A percentile compares a stretch with the other conserved stretches of the same genome.
These are phyloP conservation scores for Borostomias antarcticus DNA, from an alignment of 2,797 vertebrate species.

Conservation along the genomic window DNA sequence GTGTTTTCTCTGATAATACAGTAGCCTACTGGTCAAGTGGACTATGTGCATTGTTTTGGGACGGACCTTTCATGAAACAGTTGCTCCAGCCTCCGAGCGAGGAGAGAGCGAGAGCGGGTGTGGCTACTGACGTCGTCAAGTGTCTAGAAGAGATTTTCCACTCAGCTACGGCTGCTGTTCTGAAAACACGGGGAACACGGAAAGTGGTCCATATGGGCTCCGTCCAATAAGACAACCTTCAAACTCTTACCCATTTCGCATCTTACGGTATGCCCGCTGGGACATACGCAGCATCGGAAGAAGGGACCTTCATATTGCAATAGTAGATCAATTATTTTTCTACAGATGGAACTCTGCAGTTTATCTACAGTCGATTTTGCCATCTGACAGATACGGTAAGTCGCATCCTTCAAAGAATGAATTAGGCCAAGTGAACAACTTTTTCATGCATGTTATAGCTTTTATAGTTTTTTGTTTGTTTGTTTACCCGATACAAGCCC, in stretches of 20 bases:
- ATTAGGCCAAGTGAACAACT: no score
- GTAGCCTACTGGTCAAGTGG: no score
- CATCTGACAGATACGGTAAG: neutral
- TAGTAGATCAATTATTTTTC: neutral
- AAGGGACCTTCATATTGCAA: neutral
- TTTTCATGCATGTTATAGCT: no score
- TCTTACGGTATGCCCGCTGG: neutral
- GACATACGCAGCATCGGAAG: neutral
- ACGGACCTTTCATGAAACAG: no score
- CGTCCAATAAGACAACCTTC: neutral
- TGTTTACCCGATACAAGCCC: no score
- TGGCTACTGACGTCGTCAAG: slow-evolving; percentile 1
- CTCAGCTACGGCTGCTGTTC: neutral
- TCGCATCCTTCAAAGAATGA: neutral
- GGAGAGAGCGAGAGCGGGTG: neutral
- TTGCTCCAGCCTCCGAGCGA: no score
- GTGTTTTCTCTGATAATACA: no score
- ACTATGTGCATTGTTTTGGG: no score
- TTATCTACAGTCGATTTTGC: neutral
- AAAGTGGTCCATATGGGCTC: neutral
- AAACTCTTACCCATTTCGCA: neutral
- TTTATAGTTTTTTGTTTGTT: no score
- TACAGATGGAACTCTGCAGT: neutral
- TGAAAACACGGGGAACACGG: neutral
- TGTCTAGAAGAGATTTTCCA: neutral